Evolutionary conservation across 2,797 vertebrate genomes (phyloP), one percentile per base, ranked within the genome.

Genomic region (Molothrus ater): DNA sequence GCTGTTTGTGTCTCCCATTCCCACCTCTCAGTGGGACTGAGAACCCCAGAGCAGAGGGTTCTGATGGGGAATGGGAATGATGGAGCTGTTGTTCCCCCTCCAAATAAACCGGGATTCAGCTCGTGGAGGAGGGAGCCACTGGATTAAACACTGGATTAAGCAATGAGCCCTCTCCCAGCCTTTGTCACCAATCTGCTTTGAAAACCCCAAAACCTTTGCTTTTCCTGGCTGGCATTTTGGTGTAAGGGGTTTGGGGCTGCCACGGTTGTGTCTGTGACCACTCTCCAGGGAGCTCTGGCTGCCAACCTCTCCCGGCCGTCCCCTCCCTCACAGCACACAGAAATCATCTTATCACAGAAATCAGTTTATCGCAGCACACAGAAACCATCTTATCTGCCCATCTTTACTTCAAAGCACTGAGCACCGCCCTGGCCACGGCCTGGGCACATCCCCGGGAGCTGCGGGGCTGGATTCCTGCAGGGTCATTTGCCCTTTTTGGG

Each of bases 401-500:
- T 82, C 70, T 96, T 96, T 95, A 96, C 71, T 96, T 86, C 51
- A 64, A 63, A 87, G 64, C 74, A 3, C 22, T 0, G 40, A 71
- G 48, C 57, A 2, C 6, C 20, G 31, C 25, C 65, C 3, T 13
- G 26, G 66, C 47, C 36, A 1, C 66, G 2, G 21, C 66, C 17
- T 11, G 51, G 32, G 10, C 14, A 3, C 71, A 4, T 13, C 54
- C 2, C 48, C 17, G 7, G 65, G 8, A 45, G 56, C 54, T 69
- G 50, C 11, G 0, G 0, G 8, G 43, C 56, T 5, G 22, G 36
- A 4, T 15, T 17, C 28, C 14, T 7, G 2, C 13, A 0, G 2
- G 4, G 5, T 96, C 91, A 95, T 34, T 91, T 92, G 4, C 75
- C 91, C 57, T 94, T 96, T 26, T 91, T 94, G 74, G 87, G 91